A percentile compares a stretch with the other conserved stretches of the same genome.
Evolutionary conservation across 92 coral and sea anemone genomes (phyloP).

Genomic region (Zoanthus gigantus): DNA sequence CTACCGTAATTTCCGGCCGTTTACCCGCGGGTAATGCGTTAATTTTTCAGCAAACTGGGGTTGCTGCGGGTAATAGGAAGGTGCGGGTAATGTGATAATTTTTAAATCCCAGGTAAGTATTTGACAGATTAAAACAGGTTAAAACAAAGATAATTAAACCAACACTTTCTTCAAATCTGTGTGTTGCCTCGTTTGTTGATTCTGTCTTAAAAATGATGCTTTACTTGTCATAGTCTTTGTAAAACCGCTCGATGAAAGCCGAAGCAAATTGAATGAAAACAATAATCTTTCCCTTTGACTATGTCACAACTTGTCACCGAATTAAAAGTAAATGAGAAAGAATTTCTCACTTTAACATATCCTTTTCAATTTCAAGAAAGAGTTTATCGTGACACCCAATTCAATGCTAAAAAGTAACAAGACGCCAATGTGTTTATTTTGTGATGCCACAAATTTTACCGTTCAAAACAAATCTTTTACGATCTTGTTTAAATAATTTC

Average conservation of each 20-base stretch:
- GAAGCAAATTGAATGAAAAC: conserved; percentile 36
- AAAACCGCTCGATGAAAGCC: conserved; percentile 44
- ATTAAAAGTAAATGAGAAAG: conserved; percentile 1
- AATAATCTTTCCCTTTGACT: conserved; percentile 3
- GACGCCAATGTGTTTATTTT: conserved; percentile 3
- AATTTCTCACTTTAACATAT: conserved; percentile 1
- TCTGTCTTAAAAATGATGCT: conserved; percentile 10
- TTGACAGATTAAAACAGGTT: conserved; percentile 3
- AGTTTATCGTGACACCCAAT: conserved; percentile 5
- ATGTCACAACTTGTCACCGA: conserved; percentile 6
- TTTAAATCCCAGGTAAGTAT: conserved; percentile 27
- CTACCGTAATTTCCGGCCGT: too few species aligned
- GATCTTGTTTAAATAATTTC: not conserved
- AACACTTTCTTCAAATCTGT: conserved; percentile 22
- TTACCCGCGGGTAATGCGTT: not conserved
- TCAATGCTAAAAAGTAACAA: not conserved
- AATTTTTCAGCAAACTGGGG: not conserved
- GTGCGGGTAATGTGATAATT: conserved; percentile 49
- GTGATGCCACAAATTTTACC: not conserved
- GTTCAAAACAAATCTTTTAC: not conserved
- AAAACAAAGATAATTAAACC: conserved; percentile 11
- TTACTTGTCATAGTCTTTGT: conserved; percentile 4
- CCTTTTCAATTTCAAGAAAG: conserved; percentile 3
- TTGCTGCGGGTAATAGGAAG: conserved; percentile 43
- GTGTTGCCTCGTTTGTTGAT: conserved; percentile 31